phyloP scores from a whole-genome alignment of 2,888 invertebrate species.

The Formica aserva region DNA sequence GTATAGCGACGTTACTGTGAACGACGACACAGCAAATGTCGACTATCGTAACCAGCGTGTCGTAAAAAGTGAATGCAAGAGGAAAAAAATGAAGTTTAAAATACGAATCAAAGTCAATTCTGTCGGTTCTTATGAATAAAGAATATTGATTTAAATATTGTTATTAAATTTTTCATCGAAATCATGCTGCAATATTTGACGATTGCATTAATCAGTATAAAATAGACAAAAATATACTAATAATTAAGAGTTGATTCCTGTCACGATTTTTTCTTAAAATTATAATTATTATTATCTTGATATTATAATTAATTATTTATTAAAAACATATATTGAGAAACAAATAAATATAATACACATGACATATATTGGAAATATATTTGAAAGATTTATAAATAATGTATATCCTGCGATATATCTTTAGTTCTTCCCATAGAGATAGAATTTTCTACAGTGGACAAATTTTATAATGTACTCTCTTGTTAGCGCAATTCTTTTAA shows the following conservation, averaged over 20 bases:
- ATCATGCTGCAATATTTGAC: not conserved
- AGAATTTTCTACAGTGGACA: not conserved
- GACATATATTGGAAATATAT: not conserved
- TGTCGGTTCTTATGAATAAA: not conserved
- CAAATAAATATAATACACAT: not conserved
- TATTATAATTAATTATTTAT: not conserved
- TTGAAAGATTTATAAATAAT: not conserved
- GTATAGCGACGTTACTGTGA: slow-evolving; percentile 57
- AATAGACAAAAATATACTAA: not conserved
- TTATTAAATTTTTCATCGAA: not conserved
- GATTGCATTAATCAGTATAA: not conserved
- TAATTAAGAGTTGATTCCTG: not conserved
- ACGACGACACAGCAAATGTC: slow-evolving; percentile 66
- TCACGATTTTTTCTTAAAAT: not conserved
- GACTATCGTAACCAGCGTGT: slow-evolving; percentile 44
- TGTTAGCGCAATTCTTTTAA: slow-evolving; percentile 39
- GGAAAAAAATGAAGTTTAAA: not conserved
- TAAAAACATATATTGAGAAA: not conserved
- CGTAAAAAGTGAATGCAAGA: slow-evolving; percentile 60
- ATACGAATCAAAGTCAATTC: not conserved
- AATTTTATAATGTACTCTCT: slow-evolving; percentile 38
- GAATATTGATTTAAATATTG: not conserved
- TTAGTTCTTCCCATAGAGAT: not conserved
- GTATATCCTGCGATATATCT: not conserved
- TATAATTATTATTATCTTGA: not conserved